Evolutionary conservation across 2,888 invertebrate species (phyloP), one percentile per base, ranked within the genome.

Genomic region (Seladonia tumulorum): DNA sequence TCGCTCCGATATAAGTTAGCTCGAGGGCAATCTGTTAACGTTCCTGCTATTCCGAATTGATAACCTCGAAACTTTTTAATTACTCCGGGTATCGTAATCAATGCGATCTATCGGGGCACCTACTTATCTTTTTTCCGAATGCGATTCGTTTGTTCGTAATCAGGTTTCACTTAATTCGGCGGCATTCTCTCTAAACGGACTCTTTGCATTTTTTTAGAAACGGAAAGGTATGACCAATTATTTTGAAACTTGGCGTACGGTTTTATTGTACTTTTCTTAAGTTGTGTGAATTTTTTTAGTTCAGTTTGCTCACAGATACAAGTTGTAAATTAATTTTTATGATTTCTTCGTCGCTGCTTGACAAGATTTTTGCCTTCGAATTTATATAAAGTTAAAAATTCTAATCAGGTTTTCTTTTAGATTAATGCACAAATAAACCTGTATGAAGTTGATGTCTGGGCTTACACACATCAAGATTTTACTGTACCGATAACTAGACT

Each of bases 1-100:
- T 68, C 29, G 72, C 79, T 42, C 5, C 75, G 45, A 49, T 76
- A 81, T 77, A 81, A 81, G 77, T 76, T 76, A 39, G 47, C 49
- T 47, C 7, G 16, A 42, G 70, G 29, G 73, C 60, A 66, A 74
- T 49, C 25, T 42, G 42, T 42, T 42, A 42, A 70, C 63, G 63
- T 35, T 1, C 22, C 14, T 42, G 12, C 14, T 70, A 42, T 70
- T 70, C n/a, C 39, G 39, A 45, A 39, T 39, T 68, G 68, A 70
- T 45, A 42, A 45, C 42, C 12, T 8, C 39, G 68, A 68, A 68
- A 68, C 39, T 68, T 68, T 68, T 68, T 68, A 68, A 68, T 39
- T 68, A 39, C 39, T 10, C 22, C 10, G 68, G 22, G 10, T 12
- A 39, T 22, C 68, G 39, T 35, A 22, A 22, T 68, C 39, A 39